These are phyloP conservation scores for Andrena praecox DNA, from an alignment of 2,888 invertebrate genomes.

Conservation along the genomic window DNA sequence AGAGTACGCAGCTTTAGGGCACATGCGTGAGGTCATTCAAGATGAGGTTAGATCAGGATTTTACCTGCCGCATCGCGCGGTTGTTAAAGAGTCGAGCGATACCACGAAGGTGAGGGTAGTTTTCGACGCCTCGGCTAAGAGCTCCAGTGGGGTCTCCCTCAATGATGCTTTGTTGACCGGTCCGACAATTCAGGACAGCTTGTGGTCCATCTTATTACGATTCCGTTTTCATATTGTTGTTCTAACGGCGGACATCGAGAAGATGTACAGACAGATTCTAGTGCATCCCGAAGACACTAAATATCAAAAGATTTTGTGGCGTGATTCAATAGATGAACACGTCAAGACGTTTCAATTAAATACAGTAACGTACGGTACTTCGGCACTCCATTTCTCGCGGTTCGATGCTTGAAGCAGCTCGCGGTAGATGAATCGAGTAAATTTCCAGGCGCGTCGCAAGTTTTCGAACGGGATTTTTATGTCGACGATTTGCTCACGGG, in stretches of 20 bases:
- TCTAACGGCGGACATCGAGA: neutral
- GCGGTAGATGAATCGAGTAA: neutral
- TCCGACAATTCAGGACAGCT: neutral
- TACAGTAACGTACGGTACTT: neutral
- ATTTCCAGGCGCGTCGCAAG: neutral
- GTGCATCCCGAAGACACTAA: neutral
- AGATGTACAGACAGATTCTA: neutral
- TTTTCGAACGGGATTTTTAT: slow-evolving; percentile 8
- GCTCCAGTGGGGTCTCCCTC: neutral
- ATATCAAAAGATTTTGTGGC: neutral
- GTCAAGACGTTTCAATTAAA: neutral
- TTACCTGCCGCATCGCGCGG: neutral
- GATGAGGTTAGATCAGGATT: neutral
- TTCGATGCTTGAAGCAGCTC: slow-evolving; percentile 1
- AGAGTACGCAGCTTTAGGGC: slow-evolving; percentile 5
- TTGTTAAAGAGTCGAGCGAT: neutral
- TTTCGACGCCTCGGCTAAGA: neutral
- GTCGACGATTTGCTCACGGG: neutral
- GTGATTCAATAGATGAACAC: neutral
- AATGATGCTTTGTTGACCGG: no score
- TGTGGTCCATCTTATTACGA: neutral
- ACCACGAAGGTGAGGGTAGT: neutral
- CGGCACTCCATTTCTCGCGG: neutral
- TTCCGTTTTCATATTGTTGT: neutral
- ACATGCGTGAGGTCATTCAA: neutral